Conservation (phyloP, 2,113 vertebrate genomes). For the Aviceda subcristata region DNA sequence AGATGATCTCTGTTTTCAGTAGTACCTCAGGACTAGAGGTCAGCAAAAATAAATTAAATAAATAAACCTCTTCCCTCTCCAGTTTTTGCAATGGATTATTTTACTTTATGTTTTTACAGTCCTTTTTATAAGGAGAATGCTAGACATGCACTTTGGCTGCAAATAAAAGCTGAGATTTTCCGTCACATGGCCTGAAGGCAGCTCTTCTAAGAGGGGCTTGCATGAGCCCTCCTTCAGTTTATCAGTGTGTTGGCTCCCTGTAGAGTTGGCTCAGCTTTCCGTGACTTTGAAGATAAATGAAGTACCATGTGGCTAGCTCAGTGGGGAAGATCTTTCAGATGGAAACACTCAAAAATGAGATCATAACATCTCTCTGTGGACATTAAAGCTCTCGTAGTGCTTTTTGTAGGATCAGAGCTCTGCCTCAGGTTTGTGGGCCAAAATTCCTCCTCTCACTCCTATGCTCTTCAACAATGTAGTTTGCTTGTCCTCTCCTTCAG, state of each 20-base stretch:
- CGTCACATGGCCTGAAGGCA: neutral
- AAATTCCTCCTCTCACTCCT: neutral
- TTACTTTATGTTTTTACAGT: neutral
- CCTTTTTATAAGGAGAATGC: neutral
- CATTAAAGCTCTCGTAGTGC: neutral
- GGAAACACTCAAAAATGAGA: neutral
- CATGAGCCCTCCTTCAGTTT: neutral
- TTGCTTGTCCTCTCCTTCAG: neutral
- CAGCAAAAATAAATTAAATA: neutral
- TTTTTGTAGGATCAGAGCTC: slow-evolving; percentile 20
- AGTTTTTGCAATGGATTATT: neutral
- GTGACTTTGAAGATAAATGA: slow-evolving; percentile 26
- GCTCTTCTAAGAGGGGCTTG: neutral
- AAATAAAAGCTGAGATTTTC: slow-evolving; percentile 4
- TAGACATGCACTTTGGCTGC: neutral
- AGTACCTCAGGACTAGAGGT: neutral
- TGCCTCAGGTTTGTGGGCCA: neutral
- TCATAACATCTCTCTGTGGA: neutral
- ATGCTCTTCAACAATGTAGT: neutral
- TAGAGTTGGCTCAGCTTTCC: slow-evolving; percentile 2
- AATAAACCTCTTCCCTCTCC: neutral
- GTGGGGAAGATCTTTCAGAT: neutral
- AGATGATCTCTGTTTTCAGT: neutral
- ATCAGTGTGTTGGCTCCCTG: neutral
- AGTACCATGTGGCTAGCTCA: slow-evolving; percentile 5